A percentile compares a stretch with the other conserved stretches of the same genome.
These are phyloP conservation scores for Micoletzkya japonica DNA, from an alignment of 2,888 invertebrate genomes.

Conservation along the genomic window DNA sequence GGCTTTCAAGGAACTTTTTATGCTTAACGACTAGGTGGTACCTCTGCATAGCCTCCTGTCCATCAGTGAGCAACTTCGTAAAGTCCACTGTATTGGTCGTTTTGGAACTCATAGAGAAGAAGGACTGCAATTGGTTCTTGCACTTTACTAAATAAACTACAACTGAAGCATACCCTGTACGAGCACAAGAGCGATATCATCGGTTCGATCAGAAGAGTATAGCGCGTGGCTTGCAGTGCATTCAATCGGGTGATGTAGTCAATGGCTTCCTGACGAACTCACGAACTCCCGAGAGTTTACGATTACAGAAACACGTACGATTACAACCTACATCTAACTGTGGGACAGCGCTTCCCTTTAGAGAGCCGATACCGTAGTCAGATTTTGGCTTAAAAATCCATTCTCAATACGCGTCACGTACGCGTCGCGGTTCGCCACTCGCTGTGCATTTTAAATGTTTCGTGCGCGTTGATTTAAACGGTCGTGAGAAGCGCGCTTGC, in stretches of 20 bases:
- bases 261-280: constrained; percentile 18
- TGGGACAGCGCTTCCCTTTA: not conserved
- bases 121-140: constrained; percentile 7
- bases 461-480: no score
- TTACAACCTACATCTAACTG: not conserved
- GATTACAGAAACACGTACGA: not conserved
- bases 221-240: constrained; percentile 18
- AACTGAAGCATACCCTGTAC: constrained; percentile 11
- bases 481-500: not conserved
- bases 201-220: constrained; percentile 25
- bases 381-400: no score
- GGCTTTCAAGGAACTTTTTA: not conserved
- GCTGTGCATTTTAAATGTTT: no score
- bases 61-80: not conserved
- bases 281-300: no score
- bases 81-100: constrained; percentile 17
- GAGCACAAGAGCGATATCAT: constrained; percentile 19
- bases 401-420: no score
- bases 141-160: not conserved
- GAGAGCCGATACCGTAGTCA: no score
- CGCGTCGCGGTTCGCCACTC: no score
- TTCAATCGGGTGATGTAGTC: constrained; percentile 24
- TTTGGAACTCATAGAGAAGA: constrained; percentile 15
- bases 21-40: constrained; percentile 11
- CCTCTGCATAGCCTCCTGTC: constrained; percentile 29